These are phyloP conservation scores for Crotophaga sulcirostris DNA, from an alignment of 2,113 vertebrate genomes.

Conservation along the genomic window DNA sequence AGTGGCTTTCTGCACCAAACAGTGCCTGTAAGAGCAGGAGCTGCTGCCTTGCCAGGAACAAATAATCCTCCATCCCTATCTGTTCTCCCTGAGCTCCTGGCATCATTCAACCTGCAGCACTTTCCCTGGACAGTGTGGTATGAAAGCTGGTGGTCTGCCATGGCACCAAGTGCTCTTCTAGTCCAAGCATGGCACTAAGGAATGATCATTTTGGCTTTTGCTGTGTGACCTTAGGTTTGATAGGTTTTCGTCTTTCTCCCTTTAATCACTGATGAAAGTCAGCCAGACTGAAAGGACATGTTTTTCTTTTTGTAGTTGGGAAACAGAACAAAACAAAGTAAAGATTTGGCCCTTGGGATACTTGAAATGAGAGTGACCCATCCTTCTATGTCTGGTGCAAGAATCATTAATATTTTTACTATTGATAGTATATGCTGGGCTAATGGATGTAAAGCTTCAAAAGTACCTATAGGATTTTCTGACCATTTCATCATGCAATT, in stretches of 20 bases:
- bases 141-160: background rate
- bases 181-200: background rate
- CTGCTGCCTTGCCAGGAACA: background rate
- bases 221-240: background rate
- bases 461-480: background rate
- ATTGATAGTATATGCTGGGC: background rate
- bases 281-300: conserved; percentile 47
- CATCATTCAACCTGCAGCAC: background rate
- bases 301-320: conserved; percentile 53
- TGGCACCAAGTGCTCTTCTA: background rate
- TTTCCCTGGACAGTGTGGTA: background rate
- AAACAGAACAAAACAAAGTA: conserved; percentile 59
- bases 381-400: conserved; percentile 16
- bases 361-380: conserved; percentile 19
- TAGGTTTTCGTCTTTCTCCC: background rate
- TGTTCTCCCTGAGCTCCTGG: background rate
- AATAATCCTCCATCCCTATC: background rate
- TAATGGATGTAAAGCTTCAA: background rate
- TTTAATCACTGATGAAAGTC: conserved; percentile 30
- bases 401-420: conserved; percentile 26
- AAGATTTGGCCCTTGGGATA: conserved; percentile 34
- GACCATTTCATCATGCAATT: background rate
- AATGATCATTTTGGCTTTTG: background rate
- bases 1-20: background rate
- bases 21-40: background rate